These are phyloP conservation scores for Drosophila tripunctata DNA, from an alignment of 2,888 invertebrate species.

Conservation along the genomic window DNA sequence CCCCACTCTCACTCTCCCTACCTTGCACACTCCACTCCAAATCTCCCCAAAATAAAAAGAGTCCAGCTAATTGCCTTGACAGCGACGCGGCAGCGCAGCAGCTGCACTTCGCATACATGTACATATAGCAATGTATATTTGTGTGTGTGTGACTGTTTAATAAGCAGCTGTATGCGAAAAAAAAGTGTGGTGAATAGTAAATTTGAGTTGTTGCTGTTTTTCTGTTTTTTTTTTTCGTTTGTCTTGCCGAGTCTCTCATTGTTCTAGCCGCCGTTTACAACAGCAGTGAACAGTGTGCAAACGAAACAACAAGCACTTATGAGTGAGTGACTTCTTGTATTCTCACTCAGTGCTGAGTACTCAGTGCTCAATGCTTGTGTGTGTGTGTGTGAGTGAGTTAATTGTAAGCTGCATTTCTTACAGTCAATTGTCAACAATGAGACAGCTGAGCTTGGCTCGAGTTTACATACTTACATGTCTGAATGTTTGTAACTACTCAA, in stretches of 20 bases:
- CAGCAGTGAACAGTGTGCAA: slow-evolving; percentile 15
- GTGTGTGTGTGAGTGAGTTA: slow-evolving; percentile 34
- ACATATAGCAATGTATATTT: slow-evolving; percentile 16
- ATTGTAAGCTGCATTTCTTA: slow-evolving; percentile 66
- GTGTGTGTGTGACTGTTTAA: slow-evolving; percentile 44
- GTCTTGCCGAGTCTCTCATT: slow-evolving; percentile 32
- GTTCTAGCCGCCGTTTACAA: slow-evolving; percentile 55
- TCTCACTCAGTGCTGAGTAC: too few species aligned
- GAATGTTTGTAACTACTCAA: slow-evolving; percentile 52
- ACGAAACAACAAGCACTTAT: slow-evolving; percentile 35
- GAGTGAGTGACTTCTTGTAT: slow-evolving; percentile 72
- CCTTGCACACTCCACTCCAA: slow-evolving; percentile 4
- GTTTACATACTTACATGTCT: slow-evolving; percentile 1
- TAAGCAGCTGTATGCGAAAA: slow-evolving; percentile 63
- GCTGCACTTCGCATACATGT: slow-evolving; percentile 57
- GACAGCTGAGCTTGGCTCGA: slow-evolving; percentile 30
- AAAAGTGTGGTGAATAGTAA: slow-evolving; percentile 74
- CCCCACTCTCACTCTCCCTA: not conserved
- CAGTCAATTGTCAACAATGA: slow-evolving; percentile 69
- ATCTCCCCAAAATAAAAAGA: too few species aligned
- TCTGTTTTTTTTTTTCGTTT: slow-evolving; percentile 20
- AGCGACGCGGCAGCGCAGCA: slow-evolving; percentile 66
- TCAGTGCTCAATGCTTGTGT: slow-evolving; percentile 3
- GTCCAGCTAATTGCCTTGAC: slow-evolving; percentile 67
- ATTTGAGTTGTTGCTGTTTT: slow-evolving; percentile 56